Conservation (phyloP, 1,140 invertebrate genomes). For the Dreissena polymorpha region DNA sequence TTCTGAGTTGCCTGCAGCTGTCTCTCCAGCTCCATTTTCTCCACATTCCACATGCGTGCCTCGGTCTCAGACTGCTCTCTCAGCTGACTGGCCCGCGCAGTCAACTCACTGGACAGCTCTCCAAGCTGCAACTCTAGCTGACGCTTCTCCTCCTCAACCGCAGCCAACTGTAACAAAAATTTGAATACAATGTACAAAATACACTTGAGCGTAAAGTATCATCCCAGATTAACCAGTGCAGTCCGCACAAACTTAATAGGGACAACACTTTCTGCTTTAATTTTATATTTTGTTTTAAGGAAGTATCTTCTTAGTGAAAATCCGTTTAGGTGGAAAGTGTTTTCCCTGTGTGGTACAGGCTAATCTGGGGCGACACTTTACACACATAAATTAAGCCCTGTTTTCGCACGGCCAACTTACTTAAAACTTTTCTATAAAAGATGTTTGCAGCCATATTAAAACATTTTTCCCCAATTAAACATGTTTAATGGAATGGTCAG, state of each 20-base stretch:
- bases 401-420: neutral
- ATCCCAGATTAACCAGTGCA: too few relatives aligned
- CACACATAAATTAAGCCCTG: too few relatives aligned
- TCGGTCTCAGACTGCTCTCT: conserved; percentile 25
- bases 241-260: too few relatives aligned
- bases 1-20: conserved; percentile 44
- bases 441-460: neutral
- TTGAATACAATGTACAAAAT: neutral
- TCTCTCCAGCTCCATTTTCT: conserved; percentile 49
- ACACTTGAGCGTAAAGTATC: neutral
- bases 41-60: conserved; percentile 8
- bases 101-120: neutral
- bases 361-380: too few relatives aligned
- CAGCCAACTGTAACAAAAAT: conserved; percentile 54
- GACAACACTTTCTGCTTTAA: too few relatives aligned
- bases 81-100: neutral
- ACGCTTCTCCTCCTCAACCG: conserved; percentile 60
- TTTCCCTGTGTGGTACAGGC: too few relatives aligned
- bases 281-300: too few relatives aligned
- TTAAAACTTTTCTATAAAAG: neutral
- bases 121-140: conserved; percentile 32
- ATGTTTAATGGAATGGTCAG: neutral
- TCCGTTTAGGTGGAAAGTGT: too few relatives aligned
- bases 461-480: neutral
- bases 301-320: too few relatives aligned